Conservation (phyloP, 2,113 vertebrate species). For the Xiphophorus couchianus region DNA sequence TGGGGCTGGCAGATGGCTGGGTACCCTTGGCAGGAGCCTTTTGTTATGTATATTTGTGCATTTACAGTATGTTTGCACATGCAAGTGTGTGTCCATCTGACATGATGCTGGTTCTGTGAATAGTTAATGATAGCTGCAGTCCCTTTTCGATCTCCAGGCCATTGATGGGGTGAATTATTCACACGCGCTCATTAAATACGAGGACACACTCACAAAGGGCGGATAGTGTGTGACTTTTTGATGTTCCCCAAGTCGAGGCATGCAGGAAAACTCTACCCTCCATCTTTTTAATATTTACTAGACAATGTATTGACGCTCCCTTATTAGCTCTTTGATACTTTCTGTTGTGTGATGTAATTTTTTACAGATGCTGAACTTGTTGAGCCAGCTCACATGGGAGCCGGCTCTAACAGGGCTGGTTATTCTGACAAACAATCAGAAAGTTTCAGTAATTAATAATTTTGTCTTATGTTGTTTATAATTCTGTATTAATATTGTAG, state of each 20-base stretch:
- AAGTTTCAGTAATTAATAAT: background rate
- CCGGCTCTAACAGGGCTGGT: background rate
- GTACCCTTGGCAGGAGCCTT: conserved; percentile 44
- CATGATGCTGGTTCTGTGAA: conserved; percentile 67
- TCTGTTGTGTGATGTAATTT: conserved; percentile 10
- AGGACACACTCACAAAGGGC: conserved; percentile 38
- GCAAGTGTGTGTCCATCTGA: conserved; percentile 20
- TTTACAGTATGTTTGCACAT: conserved; percentile 34
- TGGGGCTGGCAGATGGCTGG: conserved; percentile 61
- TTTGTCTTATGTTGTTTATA: background rate
- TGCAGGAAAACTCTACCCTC: conserved; percentile 1
- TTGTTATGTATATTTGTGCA: conserved; percentile 32
- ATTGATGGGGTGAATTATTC: conserved; percentile 74
- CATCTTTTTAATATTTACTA: conserved; percentile 9
- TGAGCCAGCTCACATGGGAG: conserved; percentile 10
- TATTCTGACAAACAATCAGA: background rate
- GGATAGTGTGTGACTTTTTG: conserved; percentile 19
- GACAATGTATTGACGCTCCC: conserved; percentile 25
- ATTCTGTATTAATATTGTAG: no score
- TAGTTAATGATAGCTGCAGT: conserved; percentile 67
- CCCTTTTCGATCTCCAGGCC: conserved; percentile 50
- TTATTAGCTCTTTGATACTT: conserved; percentile 6
- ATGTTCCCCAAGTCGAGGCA: conserved; percentile 36
- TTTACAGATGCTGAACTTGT: conserved; percentile 19
- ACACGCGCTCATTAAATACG: conserved; percentile 70